Base-by-base conservation (phyloP, 92 coral and sea anemone genomes). In the Zoanthus sociatus region DNA sequence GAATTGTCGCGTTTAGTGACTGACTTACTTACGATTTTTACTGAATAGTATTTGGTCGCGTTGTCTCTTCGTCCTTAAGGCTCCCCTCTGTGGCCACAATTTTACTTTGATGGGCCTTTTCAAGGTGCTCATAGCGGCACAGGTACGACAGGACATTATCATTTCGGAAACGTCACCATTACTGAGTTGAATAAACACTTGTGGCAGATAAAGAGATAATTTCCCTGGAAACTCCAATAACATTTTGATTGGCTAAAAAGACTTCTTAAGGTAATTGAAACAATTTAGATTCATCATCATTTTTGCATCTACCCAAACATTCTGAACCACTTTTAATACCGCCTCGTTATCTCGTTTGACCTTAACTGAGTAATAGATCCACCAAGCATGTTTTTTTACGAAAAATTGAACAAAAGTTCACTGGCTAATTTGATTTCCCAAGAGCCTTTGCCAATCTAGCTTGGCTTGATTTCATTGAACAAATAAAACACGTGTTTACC, bases 191-290 rank as follows among this genome's bases (percentile, higher is more conserved):
- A 71, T 81, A 81, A 81, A 81, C 85, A 81, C 85, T 81, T 81
- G 85, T 14, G 85, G 85, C 20, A 81, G 85, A 81, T 81, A 66
- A 18, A 47, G 51, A 67, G 85, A 81, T 81, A 66, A 81, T 81
- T 64, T 81, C 85, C 85, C 70, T 81, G 73, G 85, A 81, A 81
- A 81, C 85, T 81, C 76, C 85, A 81, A 81, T 81, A 68, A 67
- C 63, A 20, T 46, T 66, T 20, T 50, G 14, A 30, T 53, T 81
- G 46, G 10, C 47, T 13, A 66, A 64, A n/a, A 26, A 45, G 47
- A 63, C 47, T 81, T 42, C 56, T 33, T 51, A 8, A 30, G 30
- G 63, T 50, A 50, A 46, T 81, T 66, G 74, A 66, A 66, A 81
- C 26, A 14, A 69, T 69, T 69, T 69, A 48, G 61, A 81, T n/a